phyloP scores from a whole-genome alignment of 2,888 invertebrate species.

The Pegoplata infirma region DNA sequence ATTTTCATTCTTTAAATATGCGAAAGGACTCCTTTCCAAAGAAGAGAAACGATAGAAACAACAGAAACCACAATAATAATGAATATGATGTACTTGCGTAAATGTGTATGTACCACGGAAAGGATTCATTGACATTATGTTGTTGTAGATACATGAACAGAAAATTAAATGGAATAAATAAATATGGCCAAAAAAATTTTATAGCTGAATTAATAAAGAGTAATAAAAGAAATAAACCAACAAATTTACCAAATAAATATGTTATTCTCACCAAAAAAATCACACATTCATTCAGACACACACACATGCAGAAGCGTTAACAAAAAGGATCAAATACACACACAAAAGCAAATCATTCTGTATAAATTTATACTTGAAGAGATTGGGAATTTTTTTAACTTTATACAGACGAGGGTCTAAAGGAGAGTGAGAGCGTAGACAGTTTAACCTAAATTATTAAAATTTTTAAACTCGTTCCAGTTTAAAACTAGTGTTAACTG shows the following conservation, averaged over 20 bases:
- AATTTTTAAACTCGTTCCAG: neutral
- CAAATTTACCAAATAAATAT: neutral
- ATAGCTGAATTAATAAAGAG: constrained; percentile 50
- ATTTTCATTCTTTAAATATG: constrained; percentile 72
- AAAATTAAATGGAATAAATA: constrained; percentile 37
- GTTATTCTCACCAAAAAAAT: neutral
- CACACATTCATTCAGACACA: neutral
- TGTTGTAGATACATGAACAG: too few relatives aligned
- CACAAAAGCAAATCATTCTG: neutral
- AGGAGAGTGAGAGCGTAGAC: neutral
- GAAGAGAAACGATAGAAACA: too few relatives aligned
- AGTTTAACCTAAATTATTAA: neutral
- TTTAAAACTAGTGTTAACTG: constrained; percentile 24
- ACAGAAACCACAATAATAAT: constrained; percentile 60
- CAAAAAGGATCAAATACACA: constrained; percentile 13
- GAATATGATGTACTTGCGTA: neutral
- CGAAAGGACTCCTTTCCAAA: constrained; percentile 51
- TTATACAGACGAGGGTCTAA: neutral
- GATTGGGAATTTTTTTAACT: neutral
- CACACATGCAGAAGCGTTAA: too few relatives aligned
- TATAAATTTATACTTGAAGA: too few relatives aligned
- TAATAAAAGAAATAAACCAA: neutral
- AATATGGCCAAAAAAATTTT: constrained; percentile 36
- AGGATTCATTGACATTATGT: constrained; percentile 53
- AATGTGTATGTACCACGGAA: constrained; percentile 31